Conservation (phyloP, 2,797 vertebrate species). For the Leptatherina wallacei region DNA sequence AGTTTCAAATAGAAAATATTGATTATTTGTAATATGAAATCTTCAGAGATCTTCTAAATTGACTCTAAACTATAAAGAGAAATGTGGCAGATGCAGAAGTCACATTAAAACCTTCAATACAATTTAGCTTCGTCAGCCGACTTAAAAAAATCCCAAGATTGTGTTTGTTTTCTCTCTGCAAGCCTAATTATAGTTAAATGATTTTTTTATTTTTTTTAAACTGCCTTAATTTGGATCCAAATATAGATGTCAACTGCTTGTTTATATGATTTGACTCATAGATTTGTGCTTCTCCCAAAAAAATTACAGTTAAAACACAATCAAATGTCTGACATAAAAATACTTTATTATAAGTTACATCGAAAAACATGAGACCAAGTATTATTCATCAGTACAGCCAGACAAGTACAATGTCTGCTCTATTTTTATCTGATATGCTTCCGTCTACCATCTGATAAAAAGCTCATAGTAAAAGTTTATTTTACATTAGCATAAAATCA, state of each 20-base stretch:
- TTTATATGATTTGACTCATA: not conserved
- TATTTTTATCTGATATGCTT: not conserved
- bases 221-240: not conserved
- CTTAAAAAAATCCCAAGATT: conserved; percentile 1
- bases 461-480: not conserved
- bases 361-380: not conserved
- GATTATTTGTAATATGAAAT: conserved; percentile 51
- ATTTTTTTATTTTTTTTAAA: not conserved
- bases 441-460: not conserved
- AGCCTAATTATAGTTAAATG: not conserved
- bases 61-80: conserved; percentile 8
- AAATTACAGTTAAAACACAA: not conserved
- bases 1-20: conserved; percentile 58
- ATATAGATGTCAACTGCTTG: not conserved
- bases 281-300: not conserved
- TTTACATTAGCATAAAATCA: too few relatives aligned
- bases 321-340: not conserved
- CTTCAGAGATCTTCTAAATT: conserved; percentile 20
- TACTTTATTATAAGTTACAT: not conserved
- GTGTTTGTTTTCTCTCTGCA: not conserved
- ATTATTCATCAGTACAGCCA: not conserved
- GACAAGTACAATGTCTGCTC: not conserved
- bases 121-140: not conserved
- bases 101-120: conserved; percentile 10
- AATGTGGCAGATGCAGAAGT: not conserved